Evolutionary conservation across 2,113 vertebrate species (phyloP).

Genomic region (Chlamydotis undulata): DNA sequence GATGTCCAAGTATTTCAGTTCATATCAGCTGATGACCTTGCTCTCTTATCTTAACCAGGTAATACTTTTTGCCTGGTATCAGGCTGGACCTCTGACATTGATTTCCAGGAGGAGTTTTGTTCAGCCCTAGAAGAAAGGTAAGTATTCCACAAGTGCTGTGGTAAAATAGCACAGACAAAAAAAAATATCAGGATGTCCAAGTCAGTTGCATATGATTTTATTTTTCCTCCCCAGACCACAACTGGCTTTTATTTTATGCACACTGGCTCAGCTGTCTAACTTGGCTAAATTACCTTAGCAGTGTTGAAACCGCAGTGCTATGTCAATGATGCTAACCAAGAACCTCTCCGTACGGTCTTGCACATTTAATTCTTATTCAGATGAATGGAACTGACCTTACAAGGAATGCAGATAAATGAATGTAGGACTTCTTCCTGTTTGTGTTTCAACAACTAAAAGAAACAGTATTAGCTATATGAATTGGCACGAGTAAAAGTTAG

Average conservation of each 20-base stretch:
- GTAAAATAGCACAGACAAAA: background rate
- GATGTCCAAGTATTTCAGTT: background rate
- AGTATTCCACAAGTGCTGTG: background rate
- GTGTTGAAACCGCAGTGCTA: background rate
- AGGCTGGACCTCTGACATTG: accelerated
- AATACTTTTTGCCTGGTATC: background rate
- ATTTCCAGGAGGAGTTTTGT: background rate
- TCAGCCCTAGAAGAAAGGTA: background rate
- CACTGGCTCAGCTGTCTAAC: background rate
- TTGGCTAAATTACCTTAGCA: background rate
- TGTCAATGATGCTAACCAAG: background rate
- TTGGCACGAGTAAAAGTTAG: background rate
- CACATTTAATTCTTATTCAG: background rate
- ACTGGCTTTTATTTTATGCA: background rate
- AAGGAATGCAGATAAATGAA: background rate
- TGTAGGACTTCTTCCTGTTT: background rate
- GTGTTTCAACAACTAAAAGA: background rate
- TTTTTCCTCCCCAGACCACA: background rate
- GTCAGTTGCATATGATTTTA: background rate
- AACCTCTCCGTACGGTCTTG: background rate
- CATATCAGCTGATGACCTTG: background rate
- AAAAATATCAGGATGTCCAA: background rate
- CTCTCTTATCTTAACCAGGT: background rate
- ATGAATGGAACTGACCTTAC: background rate
- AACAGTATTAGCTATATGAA: background rate